Evolutionary conservation across 92 coral and sea anemone genomes (phyloP), one percentile per base, ranked within the genome.

Genomic region (Scolanthus callimorphus): DNA sequence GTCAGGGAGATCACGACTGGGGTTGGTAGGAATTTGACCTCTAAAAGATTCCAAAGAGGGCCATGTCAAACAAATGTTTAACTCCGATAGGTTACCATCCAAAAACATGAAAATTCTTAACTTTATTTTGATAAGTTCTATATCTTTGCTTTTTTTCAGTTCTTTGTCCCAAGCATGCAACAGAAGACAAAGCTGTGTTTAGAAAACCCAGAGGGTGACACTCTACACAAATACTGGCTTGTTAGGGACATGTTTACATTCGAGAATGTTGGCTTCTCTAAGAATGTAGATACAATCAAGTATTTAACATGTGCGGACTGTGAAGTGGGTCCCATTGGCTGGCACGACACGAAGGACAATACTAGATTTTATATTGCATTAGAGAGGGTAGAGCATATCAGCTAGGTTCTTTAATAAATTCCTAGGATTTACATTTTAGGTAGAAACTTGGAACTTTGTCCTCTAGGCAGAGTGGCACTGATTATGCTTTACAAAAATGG

Each of bases 221-320:
- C 64, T 3, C 83, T 92, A 21, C 61, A 59, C 27, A 76, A 68
- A 54, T 73, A 76, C 27, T 92, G 98, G 98, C 67, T 88, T 45
- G 96, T 92, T 4, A 38, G 62, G 28, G 96, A 84, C 39, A 92
- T 92, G 98, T 89, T 78, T 71, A 80, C 90, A 21, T 92, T 92
- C 81, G 98, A 92, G 75, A 92, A 92, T 70, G 98, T 92, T 43
- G 98, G 98, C 11, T 92, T 92, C 70, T 92, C 98, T 20, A 81
- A 88, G 63, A 92, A 92, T 31, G 98, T 92, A 27, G 71, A 77
- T 29, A 66, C 86, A 44, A 81, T 86, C 46, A 92, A 92, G 79
- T 92, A 92, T 57, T 74, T 92, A 25, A 83, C 85, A 24, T 92
- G 98, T 61, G 98, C 98, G 0, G 98, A 92, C 55, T 92, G 98